A percentile compares a stretch with the other conserved stretches of the same genome.
Conservation (phyloP, 2,888 invertebrate genomes). For the Cyaniris semiargus region DNA sequence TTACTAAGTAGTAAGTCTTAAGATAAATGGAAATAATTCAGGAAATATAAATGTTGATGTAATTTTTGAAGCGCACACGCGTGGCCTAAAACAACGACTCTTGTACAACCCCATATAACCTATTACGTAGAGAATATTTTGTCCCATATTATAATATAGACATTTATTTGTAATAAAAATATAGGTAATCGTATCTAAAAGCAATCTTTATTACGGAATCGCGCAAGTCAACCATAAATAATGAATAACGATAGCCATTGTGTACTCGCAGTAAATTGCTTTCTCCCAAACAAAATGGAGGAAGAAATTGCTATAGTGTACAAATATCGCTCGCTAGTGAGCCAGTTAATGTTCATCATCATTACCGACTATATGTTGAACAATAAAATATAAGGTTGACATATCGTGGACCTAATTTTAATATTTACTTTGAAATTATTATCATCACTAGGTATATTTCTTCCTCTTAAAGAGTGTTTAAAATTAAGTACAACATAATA, state of each 20-base stretch:
- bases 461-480: too few species aligned
- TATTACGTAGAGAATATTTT: not conserved
- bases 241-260: slow-evolving; percentile 55
- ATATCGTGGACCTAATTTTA: too few species aligned
- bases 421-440: too few species aligned
- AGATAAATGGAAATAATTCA: too few species aligned
- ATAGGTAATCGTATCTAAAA: slow-evolving; percentile 15
- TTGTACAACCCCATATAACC: not conserved
- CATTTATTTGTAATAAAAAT: not conserved
- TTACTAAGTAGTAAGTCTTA: too few species aligned
- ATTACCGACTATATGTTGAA: not conserved
- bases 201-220: slow-evolving; percentile 42
- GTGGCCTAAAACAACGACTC: not conserved
- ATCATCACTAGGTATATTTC: too few species aligned
- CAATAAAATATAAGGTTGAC: too few species aligned
- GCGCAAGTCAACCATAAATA: slow-evolving; percentile 62
- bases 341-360: not conserved
- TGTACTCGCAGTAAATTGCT: slow-evolving; percentile 38
- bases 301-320: not conserved
- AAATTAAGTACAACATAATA: too few species aligned
- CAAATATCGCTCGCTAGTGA: not conserved
- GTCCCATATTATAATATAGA: not conserved
- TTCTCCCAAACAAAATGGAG: slow-evolving; percentile 28
- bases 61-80: not conserved
- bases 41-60: too few species aligned